These are phyloP conservation scores for Glossophaga mutica DNA, from an alignment of 2,797 vertebrate species.

Conservation along the genomic window DNA sequence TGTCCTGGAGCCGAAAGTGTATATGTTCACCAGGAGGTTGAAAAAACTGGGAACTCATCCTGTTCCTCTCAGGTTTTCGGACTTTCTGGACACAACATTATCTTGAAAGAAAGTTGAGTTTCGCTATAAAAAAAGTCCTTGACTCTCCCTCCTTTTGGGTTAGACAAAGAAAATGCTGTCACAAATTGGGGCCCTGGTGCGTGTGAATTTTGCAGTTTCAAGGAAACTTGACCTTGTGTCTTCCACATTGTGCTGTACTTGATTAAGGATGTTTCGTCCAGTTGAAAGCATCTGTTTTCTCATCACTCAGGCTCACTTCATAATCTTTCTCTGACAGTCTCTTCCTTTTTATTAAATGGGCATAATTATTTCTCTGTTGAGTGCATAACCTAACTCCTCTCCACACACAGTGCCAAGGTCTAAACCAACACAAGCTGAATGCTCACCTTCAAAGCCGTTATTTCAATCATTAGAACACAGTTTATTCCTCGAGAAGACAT, in stretches of 20 bases:
- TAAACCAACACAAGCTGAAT: conserved; percentile 79
- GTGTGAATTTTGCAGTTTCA: conserved; percentile 34
- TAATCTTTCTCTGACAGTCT: conserved; percentile 70
- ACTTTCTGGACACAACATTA: neutral
- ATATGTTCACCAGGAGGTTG: neutral
- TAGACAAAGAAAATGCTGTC: conserved; percentile 5
- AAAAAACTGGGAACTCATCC: neutral
- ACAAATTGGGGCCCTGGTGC: neutral
- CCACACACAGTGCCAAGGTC: conserved; percentile 73
- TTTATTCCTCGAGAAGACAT: conserved; percentile 82
- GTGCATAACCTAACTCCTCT: conserved; percentile 79
- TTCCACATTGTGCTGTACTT: conserved; percentile 57
- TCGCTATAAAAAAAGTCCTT: neutral
- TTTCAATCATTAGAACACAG: conserved; percentile 82
- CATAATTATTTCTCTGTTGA: conserved; percentile 80
- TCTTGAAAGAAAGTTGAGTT: neutral
- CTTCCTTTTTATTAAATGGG: conserved; percentile 67
- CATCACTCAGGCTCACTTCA: conserved; percentile 75
- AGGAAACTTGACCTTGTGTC: conserved; percentile 65
- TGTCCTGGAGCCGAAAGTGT: neutral
- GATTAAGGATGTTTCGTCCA: conserved; percentile 78
- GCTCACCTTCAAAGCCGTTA: conserved; percentile 82
- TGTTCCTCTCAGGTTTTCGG: neutral
- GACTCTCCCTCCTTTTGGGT: neutral
- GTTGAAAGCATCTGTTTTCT: conserved; percentile 73